A percentile compares a stretch with the other conserved stretches of the same genome.
phyloP scores from a whole-genome alignment of 2,797 vertebrate genomes.

The Oreonectes daqikongensis region DNA sequence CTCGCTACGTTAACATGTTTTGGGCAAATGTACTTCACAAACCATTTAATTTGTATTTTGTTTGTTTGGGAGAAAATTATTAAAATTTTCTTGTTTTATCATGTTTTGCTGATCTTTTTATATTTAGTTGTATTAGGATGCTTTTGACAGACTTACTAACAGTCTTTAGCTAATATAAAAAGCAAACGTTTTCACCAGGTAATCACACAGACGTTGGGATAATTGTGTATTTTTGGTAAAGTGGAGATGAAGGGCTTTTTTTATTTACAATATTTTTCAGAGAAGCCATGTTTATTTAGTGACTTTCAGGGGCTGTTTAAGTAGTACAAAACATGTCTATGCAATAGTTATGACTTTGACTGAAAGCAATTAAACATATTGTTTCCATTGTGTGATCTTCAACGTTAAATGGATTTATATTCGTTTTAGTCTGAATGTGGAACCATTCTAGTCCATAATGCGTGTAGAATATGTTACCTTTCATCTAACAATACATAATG shows the following conservation, averaged over 20 bases:
- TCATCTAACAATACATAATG: too few relatives aligned
- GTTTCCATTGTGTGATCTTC: not conserved
- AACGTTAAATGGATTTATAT: not conserved
- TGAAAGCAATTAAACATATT: constrained; percentile 19
- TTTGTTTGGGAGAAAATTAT: not conserved
- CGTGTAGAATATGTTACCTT: too few relatives aligned
- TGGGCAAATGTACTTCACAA: not conserved
- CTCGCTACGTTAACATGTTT: not conserved
- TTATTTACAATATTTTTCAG: constrained; percentile 56
- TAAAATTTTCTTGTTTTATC: not conserved
- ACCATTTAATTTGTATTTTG: not conserved
- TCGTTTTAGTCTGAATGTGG: not conserved
- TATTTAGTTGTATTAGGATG: not conserved
- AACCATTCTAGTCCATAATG: not conserved
- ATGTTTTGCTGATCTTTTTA: not conserved
- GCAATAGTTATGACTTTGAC: constrained; percentile 19
- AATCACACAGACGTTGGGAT: not conserved
- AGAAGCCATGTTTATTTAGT: constrained; percentile 7
- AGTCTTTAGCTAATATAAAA: not conserved
- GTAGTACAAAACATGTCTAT: constrained; percentile 18
- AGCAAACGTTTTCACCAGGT: not conserved
- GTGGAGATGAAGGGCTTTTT: constrained; percentile 67
- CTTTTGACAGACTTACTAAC: not conserved
- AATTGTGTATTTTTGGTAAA: constrained; percentile 56
- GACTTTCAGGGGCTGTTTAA: not conserved